Base-by-base conservation (phyloP, 2,888 invertebrate species). In the Micropterix aruncella region DNA sequence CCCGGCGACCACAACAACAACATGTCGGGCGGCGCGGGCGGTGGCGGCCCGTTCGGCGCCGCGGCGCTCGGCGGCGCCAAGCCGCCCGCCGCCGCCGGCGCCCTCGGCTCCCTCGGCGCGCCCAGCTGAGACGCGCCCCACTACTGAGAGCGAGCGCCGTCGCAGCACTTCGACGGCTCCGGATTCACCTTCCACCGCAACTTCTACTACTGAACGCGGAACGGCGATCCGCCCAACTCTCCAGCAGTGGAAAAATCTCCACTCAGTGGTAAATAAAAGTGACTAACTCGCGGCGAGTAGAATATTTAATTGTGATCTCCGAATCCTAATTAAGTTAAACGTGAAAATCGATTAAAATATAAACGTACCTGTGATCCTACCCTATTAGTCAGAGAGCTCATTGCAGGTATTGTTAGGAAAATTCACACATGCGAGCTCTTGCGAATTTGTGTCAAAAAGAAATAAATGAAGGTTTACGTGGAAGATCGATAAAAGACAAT, bases 1-100 rank as follows among this genome's bases (percentile, higher is more conserved):
- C 79, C 79, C n/a, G 80, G 79, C 59, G 61, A 78, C 52, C 79
- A 79, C 69, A 80, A 80, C 66, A 80, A 79, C 63, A 79, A 78
- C 78, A 76, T 77, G 14, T 75, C 68, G 50, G 59, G 74, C 48
- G 49, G 47, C 41, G 42, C 43, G 39, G 66, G 66, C 17, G 61
- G 68, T 38, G 67, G 68, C 15, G 42, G 18, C 42, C 5, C 40
- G 40, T 5, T 37, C 16, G 57, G 66, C 27, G 66, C 66, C 57
- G 16, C 40, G 60, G 55, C 59, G 46, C 61, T 71, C 2, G 56
- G 55, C 42, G n/a, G n/a, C n/a, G n/a, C n/a, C n/a, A n/a, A n/a
- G n/a, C 74, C 75, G 48, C 62, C 74, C 54, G 75, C 74, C 62
- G 69, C 73, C 56, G 69, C 71, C 55, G 70, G 75, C 3, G 58